Evolutionary conservation across 2,113 vertebrate genomes (phyloP).

Genomic region (Rhynchomys soricoides): DNA sequence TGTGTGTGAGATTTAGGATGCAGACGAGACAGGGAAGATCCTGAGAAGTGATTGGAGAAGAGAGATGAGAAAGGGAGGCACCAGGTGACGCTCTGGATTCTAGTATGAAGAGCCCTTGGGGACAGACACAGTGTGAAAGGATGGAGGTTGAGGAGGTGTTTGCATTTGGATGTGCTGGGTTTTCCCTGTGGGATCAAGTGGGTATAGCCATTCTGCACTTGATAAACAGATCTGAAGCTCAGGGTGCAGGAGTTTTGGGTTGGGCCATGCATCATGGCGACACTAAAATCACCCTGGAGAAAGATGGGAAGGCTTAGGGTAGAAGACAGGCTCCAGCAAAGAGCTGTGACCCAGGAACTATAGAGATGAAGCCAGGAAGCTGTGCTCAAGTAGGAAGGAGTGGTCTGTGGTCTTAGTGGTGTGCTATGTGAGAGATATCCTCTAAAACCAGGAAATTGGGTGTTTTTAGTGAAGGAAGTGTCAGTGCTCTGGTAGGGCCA

Average conservation of each 20-base stretch:
- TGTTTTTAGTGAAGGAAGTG: neutral
- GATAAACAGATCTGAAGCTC: neutral
- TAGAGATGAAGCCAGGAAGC: neutral
- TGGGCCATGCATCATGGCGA: neutral
- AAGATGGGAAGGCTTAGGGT: neutral
- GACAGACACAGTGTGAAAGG: neutral
- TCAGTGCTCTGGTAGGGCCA: neutral
- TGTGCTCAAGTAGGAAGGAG: neutral
- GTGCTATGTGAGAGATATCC: neutral
- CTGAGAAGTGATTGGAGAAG: neutral
- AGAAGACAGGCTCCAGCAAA: neutral
- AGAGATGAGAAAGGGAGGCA: neutral
- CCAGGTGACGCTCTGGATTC: neutral
- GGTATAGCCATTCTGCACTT: neutral
- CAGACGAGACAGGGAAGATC: neutral
- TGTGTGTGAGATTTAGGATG: too few species aligned
- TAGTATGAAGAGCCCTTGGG: neutral
- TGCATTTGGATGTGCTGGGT: neutral
- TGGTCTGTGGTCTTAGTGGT: neutral
- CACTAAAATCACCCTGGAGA: neutral
- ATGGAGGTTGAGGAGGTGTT: neutral
- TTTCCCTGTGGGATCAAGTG: neutral
- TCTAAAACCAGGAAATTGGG: neutral
- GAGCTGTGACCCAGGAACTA: neutral
- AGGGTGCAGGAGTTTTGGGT: too few species aligned